phyloP scores from a whole-genome alignment of 2,888 invertebrate genomes.

The Carpatolechia fugitivella region DNA sequence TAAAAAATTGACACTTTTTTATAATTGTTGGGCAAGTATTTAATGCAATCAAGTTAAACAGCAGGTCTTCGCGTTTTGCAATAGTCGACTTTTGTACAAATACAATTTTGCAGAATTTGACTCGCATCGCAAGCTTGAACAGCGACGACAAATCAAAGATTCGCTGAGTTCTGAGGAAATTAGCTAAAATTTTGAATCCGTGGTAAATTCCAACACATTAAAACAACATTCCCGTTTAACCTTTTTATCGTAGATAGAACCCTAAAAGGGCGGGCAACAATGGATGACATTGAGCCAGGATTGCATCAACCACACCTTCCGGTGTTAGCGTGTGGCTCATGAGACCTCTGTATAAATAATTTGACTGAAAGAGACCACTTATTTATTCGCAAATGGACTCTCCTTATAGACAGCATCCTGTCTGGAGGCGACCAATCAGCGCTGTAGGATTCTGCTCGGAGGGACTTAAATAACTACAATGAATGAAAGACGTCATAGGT shows the following conservation, averaged over 20 bases:
- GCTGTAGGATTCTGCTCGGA: not conserved
- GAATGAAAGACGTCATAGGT: conserved; percentile 4
- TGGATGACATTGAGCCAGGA: conserved; percentile 11
- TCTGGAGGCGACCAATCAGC: conserved; percentile 19
- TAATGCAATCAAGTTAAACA: too few species aligned
- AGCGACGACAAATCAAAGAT: too few species aligned
- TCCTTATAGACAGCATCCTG: conserved; percentile 37
- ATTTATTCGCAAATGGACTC: conserved; percentile 25
- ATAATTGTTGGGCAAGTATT: too few species aligned
- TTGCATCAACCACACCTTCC: conserved; percentile 23
- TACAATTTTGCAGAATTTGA: not conserved
- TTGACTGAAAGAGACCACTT: conserved; percentile 30
- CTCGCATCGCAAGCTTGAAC: not conserved
- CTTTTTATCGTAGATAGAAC: not conserved
- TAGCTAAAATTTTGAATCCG: too few species aligned
- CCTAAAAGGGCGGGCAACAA: not conserved
- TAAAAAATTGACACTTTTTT: too few species aligned
- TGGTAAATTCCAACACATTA: too few species aligned
- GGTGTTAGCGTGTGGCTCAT: conserved; percentile 28
- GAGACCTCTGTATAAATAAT: conserved; percentile 17
- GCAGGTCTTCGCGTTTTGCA: too few species aligned
- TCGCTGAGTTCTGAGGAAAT: too few species aligned
- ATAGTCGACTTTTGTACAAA: not conserved
- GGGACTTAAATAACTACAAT: not conserved
- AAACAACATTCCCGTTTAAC: not conserved